phyloP scores from a whole-genome alignment of 2,113 vertebrate species.

The Silurus asotus region DNA sequence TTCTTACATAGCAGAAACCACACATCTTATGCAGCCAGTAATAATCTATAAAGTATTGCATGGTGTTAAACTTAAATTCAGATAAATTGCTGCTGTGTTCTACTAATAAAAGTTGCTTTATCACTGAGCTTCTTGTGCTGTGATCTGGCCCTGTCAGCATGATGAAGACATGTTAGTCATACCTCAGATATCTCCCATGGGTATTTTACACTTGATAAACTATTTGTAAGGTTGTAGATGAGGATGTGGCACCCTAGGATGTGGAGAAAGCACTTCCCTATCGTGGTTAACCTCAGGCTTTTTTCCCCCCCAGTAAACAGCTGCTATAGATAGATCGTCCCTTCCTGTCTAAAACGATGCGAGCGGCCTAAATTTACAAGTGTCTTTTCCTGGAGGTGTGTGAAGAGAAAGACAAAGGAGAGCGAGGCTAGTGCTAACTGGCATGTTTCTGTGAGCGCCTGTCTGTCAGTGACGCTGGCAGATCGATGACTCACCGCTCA shows the following conservation, averaged over 20 bases:
- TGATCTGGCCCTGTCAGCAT: neutral
- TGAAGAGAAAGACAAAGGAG: slow-evolving; percentile 67
- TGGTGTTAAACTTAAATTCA: neutral
- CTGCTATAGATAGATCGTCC: neutral
- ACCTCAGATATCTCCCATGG: neutral
- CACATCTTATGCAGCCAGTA: neutral
- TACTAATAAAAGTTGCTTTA: neutral
- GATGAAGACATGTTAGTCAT: neutral
- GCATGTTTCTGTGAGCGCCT: slow-evolving; percentile 73
- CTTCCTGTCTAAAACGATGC: neutral
- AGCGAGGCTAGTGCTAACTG: slow-evolving; percentile 69
- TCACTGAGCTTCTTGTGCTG: neutral
- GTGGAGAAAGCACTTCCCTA: neutral
- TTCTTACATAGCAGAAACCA: neutral
- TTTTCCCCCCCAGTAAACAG: slow-evolving; percentile 13
- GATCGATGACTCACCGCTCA: slow-evolving; percentile 77
- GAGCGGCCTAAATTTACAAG: slow-evolving; percentile 32
- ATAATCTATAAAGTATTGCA: neutral
- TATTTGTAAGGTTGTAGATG: neutral
- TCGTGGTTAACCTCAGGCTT: slow-evolving; percentile 16
- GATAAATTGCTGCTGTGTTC: neutral
- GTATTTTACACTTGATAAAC: neutral
- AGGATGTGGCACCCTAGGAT: slow-evolving; percentile 31
- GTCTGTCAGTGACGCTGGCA: slow-evolving; percentile 74
- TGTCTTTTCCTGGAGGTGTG: slow-evolving; percentile 49